Evolutionary conservation across 2,797 vertebrate genomes (phyloP).

Genomic region (Buphagus erythrorhynchus): DNA sequence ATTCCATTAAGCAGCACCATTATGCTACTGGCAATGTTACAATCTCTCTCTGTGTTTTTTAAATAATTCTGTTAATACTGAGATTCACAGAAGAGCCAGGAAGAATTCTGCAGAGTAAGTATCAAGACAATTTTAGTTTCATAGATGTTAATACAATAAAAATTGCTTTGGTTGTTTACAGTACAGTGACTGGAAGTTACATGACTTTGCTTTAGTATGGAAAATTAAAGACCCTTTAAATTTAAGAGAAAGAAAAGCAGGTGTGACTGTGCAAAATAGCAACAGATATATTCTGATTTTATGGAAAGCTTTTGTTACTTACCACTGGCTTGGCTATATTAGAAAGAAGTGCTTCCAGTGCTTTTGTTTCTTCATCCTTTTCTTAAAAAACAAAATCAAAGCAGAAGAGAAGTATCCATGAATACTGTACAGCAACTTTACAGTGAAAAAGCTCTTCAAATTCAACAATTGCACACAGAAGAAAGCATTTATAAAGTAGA

Average conservation of each 20-base stretch:
- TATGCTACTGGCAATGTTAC: not conserved
- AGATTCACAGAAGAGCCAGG: not conserved
- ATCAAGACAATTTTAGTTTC: not conserved
- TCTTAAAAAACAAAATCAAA: slow-evolving; percentile 79
- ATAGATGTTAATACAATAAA: not conserved
- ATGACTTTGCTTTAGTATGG: not conserved
- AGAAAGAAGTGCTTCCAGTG: slow-evolving; percentile 86
- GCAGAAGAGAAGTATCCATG: not conserved
- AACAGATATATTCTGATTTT: not conserved
- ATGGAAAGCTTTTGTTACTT: slow-evolving; percentile 69
- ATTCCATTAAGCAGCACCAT: not conserved
- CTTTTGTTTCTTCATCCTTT: slow-evolving; percentile 90
- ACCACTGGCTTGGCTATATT: slow-evolving; percentile 89
- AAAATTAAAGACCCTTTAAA: not conserved
- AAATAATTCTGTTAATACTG: not conserved
- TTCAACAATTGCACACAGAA: not conserved
- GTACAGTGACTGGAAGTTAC: not conserved
- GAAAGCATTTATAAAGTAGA: not conserved
- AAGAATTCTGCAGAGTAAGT: not conserved
- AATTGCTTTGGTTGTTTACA: not conserved
- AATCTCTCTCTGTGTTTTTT: not conserved
- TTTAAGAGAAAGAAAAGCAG: not conserved
- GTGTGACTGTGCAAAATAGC: not conserved
- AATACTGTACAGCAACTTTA: slow-evolving; percentile 2
- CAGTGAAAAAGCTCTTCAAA: not conserved